phyloP scores from a whole-genome alignment of 2,888 invertebrate species.

The Hypomecis punctinalis region DNA sequence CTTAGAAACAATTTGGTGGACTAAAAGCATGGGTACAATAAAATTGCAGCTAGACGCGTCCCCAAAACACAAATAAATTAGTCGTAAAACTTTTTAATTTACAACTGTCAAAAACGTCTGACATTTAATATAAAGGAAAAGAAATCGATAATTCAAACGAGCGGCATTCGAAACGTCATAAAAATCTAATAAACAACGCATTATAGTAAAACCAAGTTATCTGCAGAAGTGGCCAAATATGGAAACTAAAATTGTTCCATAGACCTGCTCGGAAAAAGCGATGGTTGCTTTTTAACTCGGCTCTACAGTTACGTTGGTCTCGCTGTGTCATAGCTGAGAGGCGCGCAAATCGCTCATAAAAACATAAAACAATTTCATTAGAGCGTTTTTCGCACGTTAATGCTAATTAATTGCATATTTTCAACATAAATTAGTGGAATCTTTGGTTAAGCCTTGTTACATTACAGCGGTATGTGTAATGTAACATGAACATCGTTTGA shows the following conservation, averaged over 20 bases:
- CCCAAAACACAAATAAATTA: slow-evolving; percentile 32
- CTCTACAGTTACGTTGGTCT: neutral
- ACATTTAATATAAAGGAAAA: slow-evolving; percentile 43
- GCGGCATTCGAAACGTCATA: slow-evolving; percentile 30
- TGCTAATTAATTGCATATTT: slow-evolving; percentile 74
- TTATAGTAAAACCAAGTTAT: slow-evolving; percentile 20
- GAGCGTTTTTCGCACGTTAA: slow-evolving; percentile 58
- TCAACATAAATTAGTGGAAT: slow-evolving; percentile 50
- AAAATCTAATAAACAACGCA: slow-evolving; percentile 45
- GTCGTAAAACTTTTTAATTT: slow-evolving; percentile 35
- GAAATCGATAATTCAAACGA: slow-evolving; percentile 43
- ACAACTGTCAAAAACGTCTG: slow-evolving; percentile 42
- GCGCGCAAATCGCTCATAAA: slow-evolving; percentile 32
- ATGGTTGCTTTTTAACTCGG: neutral
- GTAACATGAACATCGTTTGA: neutral
- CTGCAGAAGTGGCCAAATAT: neutral
- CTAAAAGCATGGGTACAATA: neutral
- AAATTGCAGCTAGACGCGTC: slow-evolving; percentile 24
- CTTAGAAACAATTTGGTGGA: no score
- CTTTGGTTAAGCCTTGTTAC: neutral
- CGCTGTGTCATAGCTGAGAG: slow-evolving; percentile 36
- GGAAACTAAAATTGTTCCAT: neutral
- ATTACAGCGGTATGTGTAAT: neutral
- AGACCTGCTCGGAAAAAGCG: neutral
- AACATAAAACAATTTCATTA: slow-evolving; percentile 51